Conservation (phyloP, 2,113 vertebrate genomes). For the Rana temporaria region DNA sequence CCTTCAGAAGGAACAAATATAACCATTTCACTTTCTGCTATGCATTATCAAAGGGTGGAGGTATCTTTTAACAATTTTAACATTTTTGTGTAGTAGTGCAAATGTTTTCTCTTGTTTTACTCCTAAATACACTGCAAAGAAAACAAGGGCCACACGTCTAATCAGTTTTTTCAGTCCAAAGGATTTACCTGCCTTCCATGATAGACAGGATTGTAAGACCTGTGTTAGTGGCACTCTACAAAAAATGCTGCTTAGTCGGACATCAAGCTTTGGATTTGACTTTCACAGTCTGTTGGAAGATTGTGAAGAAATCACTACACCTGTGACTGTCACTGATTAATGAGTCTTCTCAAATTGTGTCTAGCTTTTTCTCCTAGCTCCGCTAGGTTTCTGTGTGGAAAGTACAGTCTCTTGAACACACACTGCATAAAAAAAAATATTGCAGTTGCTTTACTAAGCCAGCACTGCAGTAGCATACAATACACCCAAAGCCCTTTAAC, state of each 20-base stretch:
- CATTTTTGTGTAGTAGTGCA: too few species aligned
- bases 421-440: slow-evolving; percentile 75
- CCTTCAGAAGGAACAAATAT: too few species aligned
- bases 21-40: too few species aligned
- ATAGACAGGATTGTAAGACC: too few species aligned
- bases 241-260: background rate
- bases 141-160: too few species aligned
- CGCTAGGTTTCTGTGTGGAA: slow-evolving; percentile 87
- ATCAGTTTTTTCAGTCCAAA: too few species aligned
- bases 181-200: too few species aligned
- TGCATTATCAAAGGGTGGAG: too few species aligned
- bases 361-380: slow-evolving; percentile 88
- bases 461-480: slow-evolving; percentile 41
- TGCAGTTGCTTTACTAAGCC: slow-evolving; percentile 89
- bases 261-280: slow-evolving; percentile 88
- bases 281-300: slow-evolving; percentile 97
- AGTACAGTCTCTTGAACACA: slow-evolving; percentile 79
- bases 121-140: too few species aligned
- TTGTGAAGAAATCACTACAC: slow-evolving; percentile 94
- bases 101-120: too few species aligned
- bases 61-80: too few species aligned
- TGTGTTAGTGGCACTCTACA: too few species aligned
- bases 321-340: slow-evolving; percentile 96
- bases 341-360: slow-evolving; percentile 92
- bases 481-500: slow-evolving; percentile 29